Evolutionary conservation across 2,797 vertebrate species (phyloP).

Genomic region (Falco concolor): DNA sequence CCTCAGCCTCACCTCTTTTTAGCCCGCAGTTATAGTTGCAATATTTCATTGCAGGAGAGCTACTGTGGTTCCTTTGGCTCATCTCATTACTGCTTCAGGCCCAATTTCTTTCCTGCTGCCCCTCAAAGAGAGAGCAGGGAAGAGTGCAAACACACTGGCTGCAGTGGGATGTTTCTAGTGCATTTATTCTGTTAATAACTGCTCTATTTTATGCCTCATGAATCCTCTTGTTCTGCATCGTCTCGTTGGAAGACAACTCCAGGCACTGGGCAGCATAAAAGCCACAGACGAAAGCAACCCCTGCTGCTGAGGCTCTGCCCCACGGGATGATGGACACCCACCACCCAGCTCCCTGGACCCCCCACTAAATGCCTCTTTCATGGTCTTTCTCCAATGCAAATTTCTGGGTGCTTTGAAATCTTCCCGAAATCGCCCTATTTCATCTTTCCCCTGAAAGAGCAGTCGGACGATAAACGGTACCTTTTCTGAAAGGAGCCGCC

Average conservation of each 20-base stretch:
- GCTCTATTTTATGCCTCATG: background rate
- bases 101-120: background rate
- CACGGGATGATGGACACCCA: fast-evolving
- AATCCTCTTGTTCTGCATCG: background rate
- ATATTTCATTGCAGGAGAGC: background rate
- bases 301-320: background rate
- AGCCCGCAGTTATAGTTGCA: background rate
- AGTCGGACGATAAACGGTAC: fast-evolving
- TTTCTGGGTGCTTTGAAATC: background rate
- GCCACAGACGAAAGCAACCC: fast-evolving
- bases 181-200: background rate
- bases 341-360: background rate
- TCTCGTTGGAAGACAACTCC: background rate
- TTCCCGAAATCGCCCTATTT: fast-evolving
- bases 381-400: background rate
- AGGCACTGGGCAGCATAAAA: background rate
- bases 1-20: background rate
- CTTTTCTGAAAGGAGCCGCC: background rate
- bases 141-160: background rate
- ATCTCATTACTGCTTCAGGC: background rate
- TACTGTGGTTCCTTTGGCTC: background rate
- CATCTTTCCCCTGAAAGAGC: background rate
- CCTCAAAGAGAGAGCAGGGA: background rate
- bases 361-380: fast-evolving
- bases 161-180: background rate